These are phyloP conservation scores for Drosophila subobscura DNA, from an alignment of 1,140 invertebrate genomes.

Conservation along the genomic window DNA sequence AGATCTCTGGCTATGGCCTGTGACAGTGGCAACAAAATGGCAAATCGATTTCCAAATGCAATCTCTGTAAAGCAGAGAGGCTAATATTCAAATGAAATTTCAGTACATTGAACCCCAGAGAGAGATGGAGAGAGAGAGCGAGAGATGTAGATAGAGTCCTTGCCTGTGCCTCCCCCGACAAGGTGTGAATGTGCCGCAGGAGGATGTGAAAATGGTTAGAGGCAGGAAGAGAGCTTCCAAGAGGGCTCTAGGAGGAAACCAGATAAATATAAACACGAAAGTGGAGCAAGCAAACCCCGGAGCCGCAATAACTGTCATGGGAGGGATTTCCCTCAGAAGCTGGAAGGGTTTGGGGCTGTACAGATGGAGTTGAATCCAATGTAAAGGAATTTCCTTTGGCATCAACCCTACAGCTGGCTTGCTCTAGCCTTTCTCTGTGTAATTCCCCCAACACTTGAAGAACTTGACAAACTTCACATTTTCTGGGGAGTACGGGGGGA, in stretches of 20 bases:
- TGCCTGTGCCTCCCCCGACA: slow-evolving; percentile 9
- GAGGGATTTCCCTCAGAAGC: slow-evolving; percentile 31
- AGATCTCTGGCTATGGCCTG: slow-evolving; percentile 30
- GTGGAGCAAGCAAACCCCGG: slow-evolving; percentile 32
- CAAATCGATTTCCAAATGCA: slow-evolving; percentile 68
- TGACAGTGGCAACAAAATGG: slow-evolving; percentile 53
- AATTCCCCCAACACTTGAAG: slow-evolving; percentile 39
- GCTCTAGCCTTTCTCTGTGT: background rate
- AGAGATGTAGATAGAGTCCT: no score
- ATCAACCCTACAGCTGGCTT: slow-evolving; percentile 10
- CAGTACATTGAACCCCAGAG: slow-evolving; percentile 58
- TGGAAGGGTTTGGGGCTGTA: slow-evolving; percentile 7
- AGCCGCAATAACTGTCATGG: slow-evolving; percentile 58
- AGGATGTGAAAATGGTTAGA: slow-evolving; percentile 33
- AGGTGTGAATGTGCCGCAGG: slow-evolving; percentile 66
- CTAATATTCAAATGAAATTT: slow-evolving; percentile 71
- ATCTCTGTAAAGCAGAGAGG: slow-evolving; percentile 22
- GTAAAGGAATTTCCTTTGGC: slow-evolving; percentile 43
- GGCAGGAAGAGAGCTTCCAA: slow-evolving; percentile 35
- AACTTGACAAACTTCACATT: slow-evolving; percentile 46
- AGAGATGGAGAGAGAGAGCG: no score
- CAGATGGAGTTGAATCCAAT: slow-evolving; percentile 13
- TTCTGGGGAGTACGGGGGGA: background rate
- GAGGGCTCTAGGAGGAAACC: slow-evolving; percentile 17
- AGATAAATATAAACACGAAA: slow-evolving; percentile 59